phyloP scores from a whole-genome alignment of 2,113 vertebrate species.

The Daubentonia madagascariensis region DNA sequence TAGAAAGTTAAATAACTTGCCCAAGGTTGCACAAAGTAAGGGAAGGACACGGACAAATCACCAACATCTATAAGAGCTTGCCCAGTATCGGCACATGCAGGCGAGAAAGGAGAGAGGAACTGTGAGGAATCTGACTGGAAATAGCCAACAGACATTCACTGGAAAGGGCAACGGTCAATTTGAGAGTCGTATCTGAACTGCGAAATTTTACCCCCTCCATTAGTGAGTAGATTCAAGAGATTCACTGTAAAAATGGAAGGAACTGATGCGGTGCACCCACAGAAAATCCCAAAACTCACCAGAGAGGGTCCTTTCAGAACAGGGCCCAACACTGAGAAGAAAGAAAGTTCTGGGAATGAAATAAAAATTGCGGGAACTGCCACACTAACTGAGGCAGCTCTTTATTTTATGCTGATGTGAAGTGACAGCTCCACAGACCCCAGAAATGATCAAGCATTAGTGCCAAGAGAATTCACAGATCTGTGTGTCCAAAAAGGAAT shows the following conservation, averaged over 20 bases:
- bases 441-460: neutral
- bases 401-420: neutral
- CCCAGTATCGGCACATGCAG: neutral
- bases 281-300: neutral
- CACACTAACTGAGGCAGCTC: neutral
- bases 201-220: neutral
- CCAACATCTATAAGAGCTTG: neutral
- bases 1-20: neutral
- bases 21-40: neutral
- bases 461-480: neutral
- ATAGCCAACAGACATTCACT: neutral
- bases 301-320: neutral
- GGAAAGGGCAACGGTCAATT: no score
- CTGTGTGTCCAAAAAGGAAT: neutral
- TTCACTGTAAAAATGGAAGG: neutral
- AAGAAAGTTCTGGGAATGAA: neutral
- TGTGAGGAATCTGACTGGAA: no score
- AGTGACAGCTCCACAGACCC: neutral
- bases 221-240: neutral
- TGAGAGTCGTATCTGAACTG: neutral
- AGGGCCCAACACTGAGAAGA: neutral
- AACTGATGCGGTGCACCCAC: neutral
- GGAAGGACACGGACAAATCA: no score
- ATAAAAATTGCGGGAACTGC: neutral
- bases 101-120: no score